Conservation (phyloP, 2,797 vertebrate species). For the Pitangus sulphuratus region DNA sequence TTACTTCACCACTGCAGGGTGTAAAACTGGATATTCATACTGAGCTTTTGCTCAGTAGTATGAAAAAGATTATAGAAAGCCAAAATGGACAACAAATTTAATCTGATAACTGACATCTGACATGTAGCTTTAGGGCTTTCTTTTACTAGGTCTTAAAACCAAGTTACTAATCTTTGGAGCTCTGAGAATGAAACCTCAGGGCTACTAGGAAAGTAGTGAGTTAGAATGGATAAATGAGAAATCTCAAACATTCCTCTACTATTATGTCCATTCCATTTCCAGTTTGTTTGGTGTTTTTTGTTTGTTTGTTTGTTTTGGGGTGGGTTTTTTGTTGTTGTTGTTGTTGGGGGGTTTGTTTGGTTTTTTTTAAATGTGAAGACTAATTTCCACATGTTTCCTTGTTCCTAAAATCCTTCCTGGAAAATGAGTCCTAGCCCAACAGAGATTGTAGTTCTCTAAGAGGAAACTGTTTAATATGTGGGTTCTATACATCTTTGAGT, state of each 20-base stretch:
- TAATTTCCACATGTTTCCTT: not conserved
- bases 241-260: not conserved
- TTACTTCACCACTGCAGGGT: not conserved
- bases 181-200: not conserved
- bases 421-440: not conserved
- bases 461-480: not conserved
- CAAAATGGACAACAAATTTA: not conserved
- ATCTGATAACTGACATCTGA: not conserved
- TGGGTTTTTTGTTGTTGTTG: no score
- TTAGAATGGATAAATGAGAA: not conserved
- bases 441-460: not conserved
- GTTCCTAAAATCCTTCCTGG: not conserved
- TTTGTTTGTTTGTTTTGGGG: no score
- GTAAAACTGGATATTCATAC: not conserved
- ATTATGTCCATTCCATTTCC: not conserved
- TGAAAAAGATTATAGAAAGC: not conserved
- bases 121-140: not conserved
- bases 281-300: no score
- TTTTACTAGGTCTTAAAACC: not conserved
- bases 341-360: no score
- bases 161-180: not conserved
- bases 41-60: not conserved
- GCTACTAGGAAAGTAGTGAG: not conserved
- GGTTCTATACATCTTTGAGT: rapidly evolving
- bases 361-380: not conserved